Base-by-base conservation (phyloP, 2,888 invertebrate species). In the Conus canariensis region DNA sequence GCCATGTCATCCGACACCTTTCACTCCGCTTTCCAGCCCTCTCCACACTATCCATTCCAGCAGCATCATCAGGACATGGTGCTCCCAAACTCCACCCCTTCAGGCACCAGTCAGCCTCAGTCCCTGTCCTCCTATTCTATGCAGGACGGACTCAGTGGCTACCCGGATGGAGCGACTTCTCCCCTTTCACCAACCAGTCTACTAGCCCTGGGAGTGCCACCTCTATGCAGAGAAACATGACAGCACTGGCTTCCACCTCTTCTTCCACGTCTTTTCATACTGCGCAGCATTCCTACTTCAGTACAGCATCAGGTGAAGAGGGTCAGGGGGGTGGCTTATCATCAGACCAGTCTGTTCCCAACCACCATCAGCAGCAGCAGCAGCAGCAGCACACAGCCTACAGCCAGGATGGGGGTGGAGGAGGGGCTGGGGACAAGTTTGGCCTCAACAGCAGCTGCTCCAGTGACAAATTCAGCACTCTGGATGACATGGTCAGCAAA, bases 401-500 rank as follows among this genome's bases (percentile, higher is more conserved):
- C 85, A n/a, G 45, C n/a, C 45, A 30, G 30, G 64, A 88, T 9
- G 87, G 56, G 8, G 30, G 64, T n/a, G n/a, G 30, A 4, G 88
- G 77, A 12, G 64, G 85, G 25, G 88, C 60, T 30, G 80, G 70
- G 22, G 91, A 91, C 64, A 90, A 91, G 19, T 90, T 90, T 85
- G 91, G 91, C 25, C 90, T 93, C 70, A 93, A 92, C 88, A 93
- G 92, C 77, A 94, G 93, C 89, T 92, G 92, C 85, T 93, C 93
- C 70, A 94, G 93, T 90, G 95, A 95, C 90, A 94, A 94, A 85
- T 93, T 95, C 85, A 93, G 94, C 67, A 94, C 94, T 12, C 92
- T 95, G 88, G 95, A 96, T 93, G 95, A 95, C 90, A 93, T 95
- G 77, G 95, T 96, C 64, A 95, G 94, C 87, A 95, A 95, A 90